Evolutionary conservation across 2,113 vertebrate genomes (phyloP).

Genomic region (Fregata magnificens): DNA sequence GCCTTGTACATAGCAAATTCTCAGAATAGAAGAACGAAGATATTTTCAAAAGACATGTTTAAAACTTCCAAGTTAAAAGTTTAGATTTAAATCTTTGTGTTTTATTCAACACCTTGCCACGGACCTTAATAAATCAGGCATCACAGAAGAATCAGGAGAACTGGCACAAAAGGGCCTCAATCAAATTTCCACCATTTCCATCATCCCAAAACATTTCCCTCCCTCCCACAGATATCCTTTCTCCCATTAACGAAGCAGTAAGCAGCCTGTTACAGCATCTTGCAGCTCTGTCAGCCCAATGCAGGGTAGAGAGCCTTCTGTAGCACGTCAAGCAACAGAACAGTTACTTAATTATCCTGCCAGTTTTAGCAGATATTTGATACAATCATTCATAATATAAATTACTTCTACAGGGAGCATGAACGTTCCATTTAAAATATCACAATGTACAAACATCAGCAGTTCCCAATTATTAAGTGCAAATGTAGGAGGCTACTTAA

Average conservation of each 20-base stretch:
- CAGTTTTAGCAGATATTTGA: neutral
- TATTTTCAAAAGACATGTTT: neutral
- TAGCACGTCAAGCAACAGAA: neutral
- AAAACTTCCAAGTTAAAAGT: neutral
- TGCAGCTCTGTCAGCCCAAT: neutral
- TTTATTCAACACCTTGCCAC: neutral
- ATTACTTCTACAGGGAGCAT: neutral
- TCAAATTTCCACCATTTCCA: neutral
- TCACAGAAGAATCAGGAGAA: neutral
- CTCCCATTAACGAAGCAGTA: neutral
- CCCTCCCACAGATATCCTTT: neutral
- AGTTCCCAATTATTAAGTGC: neutral
- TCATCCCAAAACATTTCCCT: neutral
- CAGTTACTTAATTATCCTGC: neutral
- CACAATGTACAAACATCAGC: neutral
- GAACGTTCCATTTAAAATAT: neutral
- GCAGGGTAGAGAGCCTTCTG: neutral
- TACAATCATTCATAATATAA: neutral
- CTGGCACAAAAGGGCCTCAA: neutral
- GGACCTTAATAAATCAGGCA: neutral
- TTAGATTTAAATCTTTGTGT: neutral
- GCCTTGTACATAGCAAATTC: neutral
- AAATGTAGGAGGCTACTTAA: neutral
- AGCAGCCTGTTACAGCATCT: neutral
- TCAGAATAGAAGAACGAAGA: rapidly evolving